Evolutionary conservation across 2,797 vertebrate species (phyloP), one percentile per base, ranked within the genome.

Genomic region (Spinibarbus caldwelli): DNA sequence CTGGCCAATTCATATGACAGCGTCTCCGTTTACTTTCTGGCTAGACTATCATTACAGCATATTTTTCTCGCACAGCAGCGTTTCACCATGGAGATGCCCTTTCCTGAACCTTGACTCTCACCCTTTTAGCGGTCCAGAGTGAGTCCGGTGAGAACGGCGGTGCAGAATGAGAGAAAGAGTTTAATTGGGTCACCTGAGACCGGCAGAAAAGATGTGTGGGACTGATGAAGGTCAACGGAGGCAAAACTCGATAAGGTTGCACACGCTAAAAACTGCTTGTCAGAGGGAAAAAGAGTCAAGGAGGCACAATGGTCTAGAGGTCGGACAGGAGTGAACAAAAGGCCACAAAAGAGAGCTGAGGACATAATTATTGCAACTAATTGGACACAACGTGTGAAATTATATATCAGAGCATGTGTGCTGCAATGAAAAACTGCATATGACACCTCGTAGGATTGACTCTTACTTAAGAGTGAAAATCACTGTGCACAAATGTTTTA

Each of bases 151-250:
- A 62, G 75, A 17, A 68, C 52, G 36, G 36, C 11, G 19, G 80
- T 45, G 43, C 2, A 26, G 47, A 84, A 81, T 38, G 66, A 81
- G 64, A 75, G 80, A 83, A 45, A 52, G 59, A 64, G 77, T 81
- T 85, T 85, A 84, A 89, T 82, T 81, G 66, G 78, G 85, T 78
- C 85, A 85, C 88, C 80, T 1, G 66, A 88, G 85, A 78, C 77
- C 45, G 15, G 49, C 47, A 23, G 64, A 29, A 81, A 68, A 71
- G 47, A 31, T 29, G 43, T 57, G 57, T 19, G 64, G 75, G 79
- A 85, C 71, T 77, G 75, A 67, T 78, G 71, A 68, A 87, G 84
- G 85, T 83, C 75, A 77, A 17, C 3, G 43, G 75, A 66, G 43
- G 71, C 71, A 80, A 59, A 82, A 75, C 38, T 57, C 31, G 34